Evolutionary conservation across 2,113 vertebrate species (phyloP), one percentile per base, ranked within the genome.

Genomic region (Cariama cristata): DNA sequence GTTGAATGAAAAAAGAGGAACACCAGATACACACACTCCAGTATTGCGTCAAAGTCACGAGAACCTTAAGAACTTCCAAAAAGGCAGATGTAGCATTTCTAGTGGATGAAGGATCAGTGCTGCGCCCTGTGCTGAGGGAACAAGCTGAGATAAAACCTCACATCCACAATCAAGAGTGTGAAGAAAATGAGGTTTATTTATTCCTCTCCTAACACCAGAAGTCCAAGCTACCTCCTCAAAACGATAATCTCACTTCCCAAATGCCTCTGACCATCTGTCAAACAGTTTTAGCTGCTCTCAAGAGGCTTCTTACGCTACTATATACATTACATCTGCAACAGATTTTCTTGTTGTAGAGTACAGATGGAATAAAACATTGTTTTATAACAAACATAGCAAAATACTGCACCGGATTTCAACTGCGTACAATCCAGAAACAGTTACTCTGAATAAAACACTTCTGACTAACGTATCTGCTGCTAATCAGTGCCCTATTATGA

Each of bases 301-400:
- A 59, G 81, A 93, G 88, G 84, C 71, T 94, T 97, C 75, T 95
- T 73, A 84, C 49, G 69, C 89, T 95, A 72, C 72, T 63, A 60
- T 42, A 91, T 40, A 81, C 2, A 0, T 79, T 92, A 92, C 88
- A 96, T 96, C 95, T 94, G 91, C 93, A 95, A 89, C 96, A 97
- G 96, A 97, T 92, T 95, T 97, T 86, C 95, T 68, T 92, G 87
- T 87, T 92, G 64, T 84, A 84, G 67, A 44, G 58, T 93, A 59
- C 97, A 97, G 96, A 97, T 97, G 96, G 97, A 93, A 92, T 81
- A 96, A 84, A 97, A 93, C 55, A 79, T 53, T 91, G 92, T 96
- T 97, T 97, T 90, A 47, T 56, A 97, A 96, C 95, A 97, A 97
- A 95, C 88, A 95, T 0, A 67, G 67, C 79, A 93, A 94, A 95